Base-by-base conservation (phyloP, 2,113 vertebrate species). In the Peromyscus leucopus region DNA sequence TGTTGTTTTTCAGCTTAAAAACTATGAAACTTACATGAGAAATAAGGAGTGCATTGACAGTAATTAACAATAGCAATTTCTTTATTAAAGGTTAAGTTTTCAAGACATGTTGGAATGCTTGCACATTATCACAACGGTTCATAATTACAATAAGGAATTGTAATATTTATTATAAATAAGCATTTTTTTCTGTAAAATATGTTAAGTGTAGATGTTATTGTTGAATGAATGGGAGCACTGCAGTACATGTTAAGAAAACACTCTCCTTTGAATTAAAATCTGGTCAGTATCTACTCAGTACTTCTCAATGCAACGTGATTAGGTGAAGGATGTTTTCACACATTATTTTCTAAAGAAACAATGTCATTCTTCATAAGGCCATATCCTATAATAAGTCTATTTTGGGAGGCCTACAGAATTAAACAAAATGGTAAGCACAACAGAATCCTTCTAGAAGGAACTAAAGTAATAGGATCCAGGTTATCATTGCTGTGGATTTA, bases 371-470 rank as follows among this genome's bases (percentile, higher is more conserved):
- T 72, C 8, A 67, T 63, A 96, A 93, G 24, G 0, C 8, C 31
- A n/a, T 48, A 16, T 80, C 21, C 42, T 86, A 22, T 80, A 65
- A 80, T 79, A 93, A 93, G 22, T n/a, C 22, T 86, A 36, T 33
- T 13, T 79, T 74, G 31, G 48, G 39, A 78, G 48, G 11, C 24
- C 63, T 46, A 36, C 22, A 9, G 67, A 36, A 51, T 61, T 28
- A 95, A 90, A 94, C 17, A 83, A 91, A 95, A 55, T 59, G 9
- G 63, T 33, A 92, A 39, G 12, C 9, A 76, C 8, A 94, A 82
- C 21, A 93, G 92, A 33, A 12, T 0, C 17, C 51, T 82, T 78
- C 12, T 72, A 65, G 15, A 71, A 76, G 16, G 42, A 93, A 59
- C 33, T 24, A 65, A 93, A 86, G 48, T 46, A 72, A 33, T 22